Conservation (phyloP, 2,888 invertebrate species). For the Orthonevra nobilis region DNA sequence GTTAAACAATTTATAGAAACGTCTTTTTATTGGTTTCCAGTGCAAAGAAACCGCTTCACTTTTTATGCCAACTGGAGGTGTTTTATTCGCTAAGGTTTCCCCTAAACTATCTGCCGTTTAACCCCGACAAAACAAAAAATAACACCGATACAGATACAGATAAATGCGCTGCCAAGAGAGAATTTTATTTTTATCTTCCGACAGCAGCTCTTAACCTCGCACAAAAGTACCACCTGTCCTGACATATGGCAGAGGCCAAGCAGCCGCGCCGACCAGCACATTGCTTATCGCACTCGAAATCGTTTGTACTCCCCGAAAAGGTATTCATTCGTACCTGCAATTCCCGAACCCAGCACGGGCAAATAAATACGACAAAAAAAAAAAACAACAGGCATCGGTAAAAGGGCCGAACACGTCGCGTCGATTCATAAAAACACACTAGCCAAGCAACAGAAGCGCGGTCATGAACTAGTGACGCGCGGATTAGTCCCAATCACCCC, state of each 20-base stretch:
- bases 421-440: slow-evolving; percentile 29
- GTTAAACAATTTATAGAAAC: slow-evolving; percentile 25
- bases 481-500: slow-evolving; percentile 30
- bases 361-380: too few relatives aligned
- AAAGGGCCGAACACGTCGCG: slow-evolving; percentile 30
- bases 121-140: slow-evolving; percentile 29
- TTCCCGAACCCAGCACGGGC: background rate
- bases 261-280: slow-evolving; percentile 13
- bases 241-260: slow-evolving; percentile 47
- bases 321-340: slow-evolving; percentile 8
- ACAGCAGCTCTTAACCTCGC: background rate
- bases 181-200: slow-evolving; percentile 16
- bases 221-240: slow-evolving; percentile 42
- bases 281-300: slow-evolving; percentile 39
- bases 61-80: slow-evolving; percentile 27
- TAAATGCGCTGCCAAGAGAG: background rate
- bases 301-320: slow-evolving; percentile 20
- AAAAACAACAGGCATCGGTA: slow-evolving; percentile 1
- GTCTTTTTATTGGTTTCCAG: slow-evolving; percentile 31
- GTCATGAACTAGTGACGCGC: slow-evolving; percentile 59
- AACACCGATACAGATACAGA: background rate
- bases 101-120: slow-evolving; percentile 24
- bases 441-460: slow-evolving; percentile 5
- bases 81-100: slow-evolving; percentile 3
- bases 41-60: slow-evolving; percentile 17